Evolutionary conservation across 2,888 invertebrate genomes (phyloP).

Genomic region (Podabrus alpinus): DNA sequence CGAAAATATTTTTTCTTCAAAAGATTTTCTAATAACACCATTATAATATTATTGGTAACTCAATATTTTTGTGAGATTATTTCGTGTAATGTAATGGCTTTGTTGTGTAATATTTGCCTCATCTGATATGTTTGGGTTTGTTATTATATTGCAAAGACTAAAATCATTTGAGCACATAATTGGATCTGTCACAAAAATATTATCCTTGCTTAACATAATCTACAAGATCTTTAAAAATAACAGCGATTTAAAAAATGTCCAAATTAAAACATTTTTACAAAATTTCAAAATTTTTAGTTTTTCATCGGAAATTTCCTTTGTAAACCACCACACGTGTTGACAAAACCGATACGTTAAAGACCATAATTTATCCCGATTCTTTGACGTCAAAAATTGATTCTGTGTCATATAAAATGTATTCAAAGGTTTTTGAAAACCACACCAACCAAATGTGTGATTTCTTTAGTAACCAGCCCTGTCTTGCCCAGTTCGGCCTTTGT

Average conservation of each 20-base stretch:
- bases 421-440: slow-evolving; percentile 48
- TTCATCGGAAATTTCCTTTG: background rate
- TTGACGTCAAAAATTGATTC: slow-evolving; percentile 27
- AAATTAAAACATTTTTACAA: background rate
- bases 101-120: slow-evolving; percentile 24
- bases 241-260: background rate
- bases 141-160: slow-evolving; percentile 22
- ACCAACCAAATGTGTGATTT: slow-evolving; percentile 43
- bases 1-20: slow-evolving; percentile 20
- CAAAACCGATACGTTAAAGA: slow-evolving; percentile 50
- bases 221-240: background rate
- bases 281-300: background rate
- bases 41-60: slow-evolving; percentile 16
- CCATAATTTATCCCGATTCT: slow-evolving; percentile 51
- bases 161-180: slow-evolving; percentile 27
- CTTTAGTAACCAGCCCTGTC: slow-evolving; percentile 42
- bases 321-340: slow-evolving; percentile 50
- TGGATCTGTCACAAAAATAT: slow-evolving; percentile 14
- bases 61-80: slow-evolving; percentile 31
- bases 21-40: slow-evolving; percentile 17
- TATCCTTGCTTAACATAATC: slow-evolving; percentile 2
- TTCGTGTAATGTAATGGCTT: slow-evolving; percentile 27
- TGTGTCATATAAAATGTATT: slow-evolving; percentile 42
- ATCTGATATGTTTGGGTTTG: slow-evolving; percentile 28
- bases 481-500: slow-evolving; percentile 41